Evolutionary conservation across 2,113 vertebrate species (phyloP), one percentile per base, ranked within the genome.

Genomic region (Brachirus orientalis): DNA sequence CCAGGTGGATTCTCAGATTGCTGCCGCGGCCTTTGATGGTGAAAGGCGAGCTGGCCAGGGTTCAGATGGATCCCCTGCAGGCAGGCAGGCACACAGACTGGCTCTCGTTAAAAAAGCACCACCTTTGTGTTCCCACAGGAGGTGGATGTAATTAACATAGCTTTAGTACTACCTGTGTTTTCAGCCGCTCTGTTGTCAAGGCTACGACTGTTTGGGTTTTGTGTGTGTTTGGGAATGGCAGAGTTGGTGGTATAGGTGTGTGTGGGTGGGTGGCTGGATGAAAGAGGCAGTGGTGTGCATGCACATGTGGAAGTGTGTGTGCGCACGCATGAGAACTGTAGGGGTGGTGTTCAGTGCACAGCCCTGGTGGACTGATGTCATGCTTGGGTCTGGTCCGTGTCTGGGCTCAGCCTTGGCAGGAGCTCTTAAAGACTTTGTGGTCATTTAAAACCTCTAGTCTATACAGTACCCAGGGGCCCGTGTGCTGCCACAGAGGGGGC

Each of bases 71-170:
- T 83, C 84, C 87, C 88, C 90, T 59, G 83, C 79, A 84, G 80
- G 86, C 88, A 63, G 85, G 81, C 82, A 60, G 77, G 82, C 80
- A 72, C 84, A 70, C 82, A 88, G 82, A 86, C 86, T 83, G 90
- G 90, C 86, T 91, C 86, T 91, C 80, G 75, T 92, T 92, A 89
- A 86, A 86, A 87, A 90, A 82, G 80, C 85, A 88, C 83, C 83
- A 82, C 89, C 84, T 88, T 89, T 85, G 79, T 89, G 85, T 90
- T 91, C 89, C 89, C 87, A 88, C 82, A 84, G 88, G 88, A 90
- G 82, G 72, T 90, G 90, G 90, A 91, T 90, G 86, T 88, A 85
- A 91, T 92, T 92, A 92, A 90, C 90, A 88, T 89, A 86, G 88
- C 79, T 87, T 86, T 84, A 77, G 69, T 89, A 86, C 80, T 90